Conservation (phyloP, 1,140 invertebrate species). For the Galleria mellonella region DNA sequence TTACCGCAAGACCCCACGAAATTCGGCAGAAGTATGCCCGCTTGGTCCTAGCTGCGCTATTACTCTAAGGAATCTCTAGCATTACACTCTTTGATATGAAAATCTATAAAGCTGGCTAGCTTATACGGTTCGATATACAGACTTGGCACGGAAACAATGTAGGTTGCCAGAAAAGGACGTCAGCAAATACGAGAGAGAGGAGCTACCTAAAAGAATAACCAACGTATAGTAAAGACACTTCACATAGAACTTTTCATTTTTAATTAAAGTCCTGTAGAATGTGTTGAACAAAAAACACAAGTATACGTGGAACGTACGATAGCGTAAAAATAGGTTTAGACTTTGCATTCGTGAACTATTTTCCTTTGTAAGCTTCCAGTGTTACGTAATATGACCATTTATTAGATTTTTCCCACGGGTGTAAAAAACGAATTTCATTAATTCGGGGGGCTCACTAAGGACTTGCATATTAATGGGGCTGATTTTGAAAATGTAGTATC, state of each 20-base stretch:
- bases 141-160: conserved; percentile 44
- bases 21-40: not conserved
- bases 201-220: conserved; percentile 26
- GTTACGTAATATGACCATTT: conserved; percentile 8
- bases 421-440: too few relatives aligned
- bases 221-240: conserved; percentile 19
- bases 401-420: not conserved
- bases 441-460: too few relatives aligned
- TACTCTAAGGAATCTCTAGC: conserved; percentile 8
- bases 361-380: not conserved
- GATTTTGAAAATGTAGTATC: too few relatives aligned
- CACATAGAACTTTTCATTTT: conserved; percentile 25
- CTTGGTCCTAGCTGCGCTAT: not conserved
- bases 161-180: conserved; percentile 42
- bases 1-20: conserved; percentile 4
- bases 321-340: too few relatives aligned
- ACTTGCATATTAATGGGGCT: too few relatives aligned
- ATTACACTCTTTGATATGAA: conserved; percentile 10
- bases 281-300: not conserved
- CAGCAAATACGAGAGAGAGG: conserved; percentile 24
- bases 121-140: conserved; percentile 37
- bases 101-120: conserved; percentile 33
- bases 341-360: not conserved
- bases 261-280: conserved; percentile 20
- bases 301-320: not conserved